phyloP scores from a whole-genome alignment of 2,888 invertebrate genomes.

The Linnaemya tessellans region DNA sequence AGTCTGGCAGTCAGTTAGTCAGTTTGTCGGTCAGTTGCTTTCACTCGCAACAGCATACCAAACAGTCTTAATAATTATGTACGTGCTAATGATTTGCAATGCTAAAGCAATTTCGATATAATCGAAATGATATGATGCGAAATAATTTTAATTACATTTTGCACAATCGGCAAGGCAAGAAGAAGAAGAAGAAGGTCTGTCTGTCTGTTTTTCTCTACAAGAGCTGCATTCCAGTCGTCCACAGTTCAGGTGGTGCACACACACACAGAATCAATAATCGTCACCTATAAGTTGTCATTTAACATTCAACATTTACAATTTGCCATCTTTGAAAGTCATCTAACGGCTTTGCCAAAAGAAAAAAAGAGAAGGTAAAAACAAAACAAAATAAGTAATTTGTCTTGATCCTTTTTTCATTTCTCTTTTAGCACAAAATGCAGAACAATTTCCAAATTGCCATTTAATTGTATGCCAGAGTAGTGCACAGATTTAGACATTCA shows the following conservation, averaged over 20 bases:
- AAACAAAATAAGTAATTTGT: conserved; percentile 17
- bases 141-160: conserved; percentile 69
- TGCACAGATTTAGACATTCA: not conserved
- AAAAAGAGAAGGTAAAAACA: not conserved
- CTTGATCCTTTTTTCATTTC: not conserved
- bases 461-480: conserved; percentile 27
- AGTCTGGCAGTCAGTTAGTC: not conserved
- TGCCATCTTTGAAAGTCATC: conserved; percentile 24
- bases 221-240: not conserved
- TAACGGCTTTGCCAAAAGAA: conserved; percentile 37
- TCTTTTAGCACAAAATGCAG: not conserved
- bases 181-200: conserved; percentile 10
- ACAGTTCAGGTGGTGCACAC: not conserved
- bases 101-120: conserved; percentile 58
- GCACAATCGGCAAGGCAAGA: conserved; percentile 23
- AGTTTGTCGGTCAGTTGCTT: not conserved
- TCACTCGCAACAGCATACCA: not conserved
- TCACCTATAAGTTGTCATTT: conserved; percentile 51
- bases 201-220: too few species aligned
- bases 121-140: conserved; percentile 65
- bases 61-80: conserved; percentile 54
- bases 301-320: conserved; percentile 24
- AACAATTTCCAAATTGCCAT: conserved; percentile 38
- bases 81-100: conserved; percentile 61
- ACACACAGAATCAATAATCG: conserved; percentile 57